Conservation (phyloP, 2,113 vertebrate genomes). For the Hemichromis elongatus region DNA sequence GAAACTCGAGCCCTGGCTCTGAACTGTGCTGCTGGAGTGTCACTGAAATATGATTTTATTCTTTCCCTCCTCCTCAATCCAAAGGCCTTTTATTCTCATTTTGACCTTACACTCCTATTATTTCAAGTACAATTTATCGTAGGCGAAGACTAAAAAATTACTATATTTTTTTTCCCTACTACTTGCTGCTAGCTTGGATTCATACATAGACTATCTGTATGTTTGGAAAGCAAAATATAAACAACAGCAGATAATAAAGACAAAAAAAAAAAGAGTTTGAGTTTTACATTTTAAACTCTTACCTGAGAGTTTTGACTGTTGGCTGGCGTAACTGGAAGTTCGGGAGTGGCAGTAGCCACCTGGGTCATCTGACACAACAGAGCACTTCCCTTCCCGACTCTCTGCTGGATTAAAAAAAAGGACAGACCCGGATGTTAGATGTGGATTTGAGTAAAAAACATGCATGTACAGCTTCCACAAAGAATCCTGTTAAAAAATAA, state of each 20-base stretch:
- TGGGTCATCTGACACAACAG: constrained; percentile 85
- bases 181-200: background rate
- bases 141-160: background rate
- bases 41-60: background rate
- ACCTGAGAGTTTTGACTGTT: constrained; percentile 98
- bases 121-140: background rate
- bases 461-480: background rate
- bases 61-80: background rate
- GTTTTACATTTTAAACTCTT: constrained; percentile 7
- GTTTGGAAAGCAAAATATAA: background rate
- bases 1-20: background rate
- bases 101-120: background rate
- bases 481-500: background rate
- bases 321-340: constrained; percentile 95
- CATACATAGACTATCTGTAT: background rate
- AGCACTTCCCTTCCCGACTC: constrained; percentile 80
- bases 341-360: constrained; percentile 89
- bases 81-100: background rate
- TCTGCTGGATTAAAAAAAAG: constrained; percentile 67
- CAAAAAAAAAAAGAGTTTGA: rapidly evolving
- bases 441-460: background rate
- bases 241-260: background rate
- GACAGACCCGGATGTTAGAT: background rate
- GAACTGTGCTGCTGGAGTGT: background rate
- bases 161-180: background rate